A percentile compares a stretch with the other conserved stretches of the same genome.
phyloP scores from a whole-genome alignment of 2,797 vertebrate genomes.

The Gadopsis bispinosus region DNA sequence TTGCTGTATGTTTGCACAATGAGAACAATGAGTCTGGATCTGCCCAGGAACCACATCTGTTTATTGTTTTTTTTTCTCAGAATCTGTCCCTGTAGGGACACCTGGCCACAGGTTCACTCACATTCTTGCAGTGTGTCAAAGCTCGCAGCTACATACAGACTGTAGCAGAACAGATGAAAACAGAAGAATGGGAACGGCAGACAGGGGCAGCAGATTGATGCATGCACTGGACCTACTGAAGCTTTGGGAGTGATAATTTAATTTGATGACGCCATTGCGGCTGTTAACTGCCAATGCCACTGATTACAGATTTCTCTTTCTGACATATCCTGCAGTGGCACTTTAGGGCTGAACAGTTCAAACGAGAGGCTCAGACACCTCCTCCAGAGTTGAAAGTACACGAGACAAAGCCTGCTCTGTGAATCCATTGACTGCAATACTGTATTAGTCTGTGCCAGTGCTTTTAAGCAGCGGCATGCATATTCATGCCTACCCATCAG shows the following conservation, averaged over 20 bases:
- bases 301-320: slow-evolving; percentile 27
- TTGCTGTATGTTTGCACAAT: background rate
- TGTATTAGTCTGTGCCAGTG: slow-evolving; percentile 62
- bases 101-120: slow-evolving; percentile 1
- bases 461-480: slow-evolving; percentile 65
- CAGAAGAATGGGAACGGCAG: slow-evolving; percentile 20
- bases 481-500: slow-evolving; percentile 71
- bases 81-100: slow-evolving; percentile 13
- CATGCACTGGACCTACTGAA: slow-evolving; percentile 44
- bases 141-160: background rate
- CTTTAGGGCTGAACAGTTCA: slow-evolving; percentile 41
- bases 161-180: slow-evolving; percentile 32
- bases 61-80: slow-evolving; percentile 12
- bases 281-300: slow-evolving; percentile 36
- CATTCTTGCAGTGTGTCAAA: slow-evolving; percentile 8
- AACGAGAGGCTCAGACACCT: slow-evolving; percentile 55
- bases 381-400: slow-evolving; percentile 65
- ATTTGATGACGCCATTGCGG: slow-evolving; percentile 42
- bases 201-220: slow-evolving; percentile 25
- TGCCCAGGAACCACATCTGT: slow-evolving; percentile 3
- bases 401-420: slow-evolving; percentile 71
- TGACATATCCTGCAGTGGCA: slow-evolving; percentile 41
- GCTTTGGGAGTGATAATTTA: slow-evolving; percentile 56
- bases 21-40: slow-evolving; percentile 1
- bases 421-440: slow-evolving; percentile 65